These are phyloP conservation scores for Octopus sinensis DNA, from an alignment of 1,140 invertebrate genomes.

Conservation along the genomic window DNA sequence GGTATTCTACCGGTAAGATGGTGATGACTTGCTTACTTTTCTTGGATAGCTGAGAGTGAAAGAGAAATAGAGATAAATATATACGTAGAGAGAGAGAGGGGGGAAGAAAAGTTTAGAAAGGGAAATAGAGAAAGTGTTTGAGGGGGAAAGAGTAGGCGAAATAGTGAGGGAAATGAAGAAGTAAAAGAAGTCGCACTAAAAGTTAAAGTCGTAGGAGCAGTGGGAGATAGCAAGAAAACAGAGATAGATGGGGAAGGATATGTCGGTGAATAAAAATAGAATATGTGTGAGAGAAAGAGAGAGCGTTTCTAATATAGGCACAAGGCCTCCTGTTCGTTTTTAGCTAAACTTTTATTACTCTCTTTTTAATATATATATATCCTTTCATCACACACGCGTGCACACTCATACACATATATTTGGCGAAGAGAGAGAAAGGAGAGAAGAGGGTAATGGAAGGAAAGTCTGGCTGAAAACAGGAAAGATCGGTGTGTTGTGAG, in stretches of 20 bases:
- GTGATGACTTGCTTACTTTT: neutral
- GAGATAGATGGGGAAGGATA: too few relatives aligned
- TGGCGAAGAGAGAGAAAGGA: neutral
- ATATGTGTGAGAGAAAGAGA: too few relatives aligned
- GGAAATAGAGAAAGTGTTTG: neutral
- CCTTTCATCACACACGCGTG: neutral
- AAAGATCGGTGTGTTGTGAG: neutral
- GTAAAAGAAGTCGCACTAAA: too few relatives aligned
- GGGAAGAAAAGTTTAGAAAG: too few relatives aligned
- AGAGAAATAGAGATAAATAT: neutral
- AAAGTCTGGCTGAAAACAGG: neutral
- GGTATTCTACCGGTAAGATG: neutral
- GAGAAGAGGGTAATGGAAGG: neutral
- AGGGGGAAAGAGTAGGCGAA: neutral
- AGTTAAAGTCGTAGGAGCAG: too few relatives aligned
- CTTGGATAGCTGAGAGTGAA: neutral
- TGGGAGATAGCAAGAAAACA: too few relatives aligned
- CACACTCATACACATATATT: neutral
- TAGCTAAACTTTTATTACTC: neutral
- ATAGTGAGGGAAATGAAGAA: neutral
- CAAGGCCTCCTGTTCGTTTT: too few relatives aligned
- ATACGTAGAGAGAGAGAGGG: too few relatives aligned
- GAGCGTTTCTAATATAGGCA: too few relatives aligned
- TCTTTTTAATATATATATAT: neutral
- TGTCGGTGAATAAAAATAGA: too few relatives aligned